phyloP scores from a whole-genome alignment of 2,797 vertebrate species.

The Microhierax caerulescens region DNA sequence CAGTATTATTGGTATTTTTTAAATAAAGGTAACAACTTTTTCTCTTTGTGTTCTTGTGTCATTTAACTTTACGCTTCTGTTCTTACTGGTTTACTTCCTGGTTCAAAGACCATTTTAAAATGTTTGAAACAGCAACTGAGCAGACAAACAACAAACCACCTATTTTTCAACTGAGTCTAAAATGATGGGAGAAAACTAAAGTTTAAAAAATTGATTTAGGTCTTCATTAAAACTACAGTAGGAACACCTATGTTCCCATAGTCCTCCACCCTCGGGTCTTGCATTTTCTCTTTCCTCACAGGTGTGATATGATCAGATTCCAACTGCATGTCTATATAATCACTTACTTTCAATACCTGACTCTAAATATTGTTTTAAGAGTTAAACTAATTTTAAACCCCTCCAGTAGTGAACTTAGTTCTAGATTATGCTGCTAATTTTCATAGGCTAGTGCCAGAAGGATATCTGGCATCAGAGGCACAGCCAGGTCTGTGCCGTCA shows the following conservation, averaged over 20 bases:
- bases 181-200: neutral
- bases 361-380: neutral
- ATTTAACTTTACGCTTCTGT: neutral
- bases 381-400: neutral
- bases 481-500: neutral
- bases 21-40: constrained; percentile 80
- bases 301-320: neutral
- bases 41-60: constrained; percentile 1
- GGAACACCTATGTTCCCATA: neutral
- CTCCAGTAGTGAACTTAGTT: neutral
- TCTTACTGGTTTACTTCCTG: neutral
- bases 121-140: neutral
- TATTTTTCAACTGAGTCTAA: neutral
- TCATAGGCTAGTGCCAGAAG: neutral
- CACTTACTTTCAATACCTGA: neutral
- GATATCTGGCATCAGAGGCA: neutral
- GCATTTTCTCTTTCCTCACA: neutral
- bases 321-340: neutral
- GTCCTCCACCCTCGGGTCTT: rapidly evolving
- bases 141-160: neutral
- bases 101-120: neutral
- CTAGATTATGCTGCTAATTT: neutral
- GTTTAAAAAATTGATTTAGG: neutral
- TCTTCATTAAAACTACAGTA: neutral
- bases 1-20: constrained; percentile 82